These are phyloP conservation scores for Drosophila aff. DNA, from an alignment of 1,140 invertebrate genomes.

Conservation along the genomic window DNA sequence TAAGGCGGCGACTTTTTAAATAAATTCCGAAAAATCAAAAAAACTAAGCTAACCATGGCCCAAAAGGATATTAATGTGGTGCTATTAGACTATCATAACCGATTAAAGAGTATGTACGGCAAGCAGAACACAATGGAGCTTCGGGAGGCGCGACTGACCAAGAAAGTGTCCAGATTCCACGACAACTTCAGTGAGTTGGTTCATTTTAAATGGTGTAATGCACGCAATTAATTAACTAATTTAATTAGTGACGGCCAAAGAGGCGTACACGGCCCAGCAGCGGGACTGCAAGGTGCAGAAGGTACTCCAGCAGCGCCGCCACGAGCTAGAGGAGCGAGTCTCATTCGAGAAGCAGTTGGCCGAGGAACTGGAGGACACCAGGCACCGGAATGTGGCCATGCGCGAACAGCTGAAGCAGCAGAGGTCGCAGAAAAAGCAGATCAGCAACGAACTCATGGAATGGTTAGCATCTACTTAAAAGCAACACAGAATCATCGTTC, in stretches of 20 bases:
- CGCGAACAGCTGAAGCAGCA: constrained; percentile 10
- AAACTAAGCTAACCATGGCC: constrained; percentile 16
- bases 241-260: constrained; percentile 15
- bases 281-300: constrained; percentile 13
- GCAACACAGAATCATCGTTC: neutral
- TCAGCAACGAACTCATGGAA: constrained; percentile 25
- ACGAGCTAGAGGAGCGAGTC: constrained; percentile 30
- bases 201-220: too few species aligned
- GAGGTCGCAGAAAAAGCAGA: constrained; percentile 1
- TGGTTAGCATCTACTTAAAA: constrained; percentile 36
- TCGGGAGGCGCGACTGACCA: constrained; percentile 25
- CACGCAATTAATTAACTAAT: neutral
- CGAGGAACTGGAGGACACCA: constrained; percentile 18
- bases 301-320: neutral
- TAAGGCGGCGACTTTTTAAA: constrained; percentile 50
- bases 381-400: constrained; percentile 11
- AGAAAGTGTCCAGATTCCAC: constrained; percentile 35
- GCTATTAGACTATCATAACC: constrained; percentile 18
- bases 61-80: neutral
- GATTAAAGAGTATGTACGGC: constrained; percentile 35
- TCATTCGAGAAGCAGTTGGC: constrained; percentile 14
- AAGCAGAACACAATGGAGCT: constrained; percentile 29
- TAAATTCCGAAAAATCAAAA: neutral
- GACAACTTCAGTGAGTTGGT: constrained; percentile 29
- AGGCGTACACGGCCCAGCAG: constrained; percentile 15